Evolutionary conservation across 2,797 vertebrate genomes (phyloP), one percentile per base, ranked within the genome.

Genomic region (Babyrousa celebensis): DNA sequence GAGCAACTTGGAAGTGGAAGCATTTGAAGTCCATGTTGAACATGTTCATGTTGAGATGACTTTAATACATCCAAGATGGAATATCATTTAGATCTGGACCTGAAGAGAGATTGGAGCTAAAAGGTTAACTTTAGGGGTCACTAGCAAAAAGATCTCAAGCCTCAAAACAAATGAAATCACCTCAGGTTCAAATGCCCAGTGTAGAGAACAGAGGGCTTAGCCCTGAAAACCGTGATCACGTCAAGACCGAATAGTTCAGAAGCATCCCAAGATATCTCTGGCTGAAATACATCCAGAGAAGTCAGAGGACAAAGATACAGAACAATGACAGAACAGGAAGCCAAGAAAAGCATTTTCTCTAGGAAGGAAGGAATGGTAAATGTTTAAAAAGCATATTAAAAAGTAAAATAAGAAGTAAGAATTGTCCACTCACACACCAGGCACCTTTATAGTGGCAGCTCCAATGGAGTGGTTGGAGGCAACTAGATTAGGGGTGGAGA

Each of bases 371-470:
- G 23, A 71, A 6, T 48, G 36, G 21, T 74, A 27, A 82, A 63
- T 56, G 16, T 67, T 32, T 70, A 4, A 71, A 88, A 84, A 94
- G 8, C 17, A 94, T 52, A 60, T 68, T 27, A 87, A 91, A 91
- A 91, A 83, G 27, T 54, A 58, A 93, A 29, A 75, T 21, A 84
- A 60, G 40, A 68, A 40, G 36, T 56, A 82, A 85, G 60, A 90
- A 63, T 52, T 80, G 3, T 23, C 40, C 58, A 9, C 5, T 78
- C 52, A 77, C 15, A 67, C 83, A 80, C 17, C 83, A 89, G 65
- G 87, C n/a, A 54, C 17, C 8, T 40, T 54, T 74, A n/a, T 87
- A 82, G 77, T 8, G 77, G 72, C 25, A 65, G 12, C 43, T 94
- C 85, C 23, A 52, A 1, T 52, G 67, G 36, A 32, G 6, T 54